phyloP scores from a whole-genome alignment of 2,113 vertebrate genomes.

The Peromyscus polionotus region DNA sequence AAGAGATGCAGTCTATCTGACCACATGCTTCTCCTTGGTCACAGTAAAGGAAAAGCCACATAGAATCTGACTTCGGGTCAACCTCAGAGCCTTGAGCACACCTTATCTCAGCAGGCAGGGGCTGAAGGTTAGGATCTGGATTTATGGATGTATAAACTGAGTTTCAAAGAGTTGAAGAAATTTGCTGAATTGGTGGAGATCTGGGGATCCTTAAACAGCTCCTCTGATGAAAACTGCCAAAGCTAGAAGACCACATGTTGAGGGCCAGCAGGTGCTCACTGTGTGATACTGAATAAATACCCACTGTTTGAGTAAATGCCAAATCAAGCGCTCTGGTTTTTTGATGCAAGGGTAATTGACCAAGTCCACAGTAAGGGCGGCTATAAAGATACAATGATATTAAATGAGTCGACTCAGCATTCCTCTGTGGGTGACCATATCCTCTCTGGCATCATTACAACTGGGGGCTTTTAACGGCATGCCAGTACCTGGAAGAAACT shows the following conservation, averaged over 20 bases:
- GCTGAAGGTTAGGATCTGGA: not conserved
- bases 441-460: not conserved
- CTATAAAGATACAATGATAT: not conserved
- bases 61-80: not conserved
- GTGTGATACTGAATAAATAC: not conserved
- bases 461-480: not conserved
- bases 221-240: not conserved
- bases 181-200: not conserved
- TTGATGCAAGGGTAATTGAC: not conserved
- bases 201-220: not conserved
- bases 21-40: not conserved
- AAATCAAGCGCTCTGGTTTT: not conserved
- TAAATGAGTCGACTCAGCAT: not conserved
- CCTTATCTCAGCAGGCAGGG: not conserved
- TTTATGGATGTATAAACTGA: not conserved
- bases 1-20: not conserved
- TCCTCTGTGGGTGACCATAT: not conserved
- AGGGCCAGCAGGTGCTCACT: not conserved
- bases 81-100: not conserved
- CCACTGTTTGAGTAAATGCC: not conserved
- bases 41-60: not conserved
- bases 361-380: not conserved
- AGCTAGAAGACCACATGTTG: not conserved
- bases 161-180: constrained; percentile 41
- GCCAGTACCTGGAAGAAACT: not conserved